Evolutionary conservation across 1,140 invertebrate species (phyloP), one percentile per base, ranked within the genome.

Genomic region (Temnothorax nylanderi): DNA sequence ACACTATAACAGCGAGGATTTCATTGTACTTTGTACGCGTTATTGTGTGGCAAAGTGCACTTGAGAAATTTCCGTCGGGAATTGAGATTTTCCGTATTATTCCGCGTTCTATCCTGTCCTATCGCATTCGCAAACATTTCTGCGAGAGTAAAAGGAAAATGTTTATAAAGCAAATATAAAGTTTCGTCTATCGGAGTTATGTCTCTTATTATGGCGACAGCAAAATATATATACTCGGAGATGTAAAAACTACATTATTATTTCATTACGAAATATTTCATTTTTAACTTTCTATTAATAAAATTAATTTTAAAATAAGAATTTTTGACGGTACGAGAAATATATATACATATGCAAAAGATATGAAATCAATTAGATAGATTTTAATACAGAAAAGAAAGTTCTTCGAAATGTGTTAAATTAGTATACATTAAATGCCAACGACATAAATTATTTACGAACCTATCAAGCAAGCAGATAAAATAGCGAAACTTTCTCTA

Each of bases 81-180:
- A 60, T 69, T 85, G 85, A 71, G 85, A 85, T 85, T 82, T 86
- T 71, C 85, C 72, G 51, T 82, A 71, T 71, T 82, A 64, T 67
- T 82, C 34, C 54, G 51, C 44, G 18, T 41, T 62, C 56, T 49
- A 13, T 58, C 54, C 80, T 37, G 58, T 75, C n/a, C 69, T 37
- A 58, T 81, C 56, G 51, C 41, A 64, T 75, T 47, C 69, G 56
- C 41, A 60, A 75, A 84, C 44, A 62, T 62, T 75, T 47, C 32
- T 2, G 13, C 80, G 41, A 60, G 67, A 60, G 37, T 18, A 49
- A 60, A 64, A 84, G 80, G 26, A 75, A 84, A 74, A 75, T 74
- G 56, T 84, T 84, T 84, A 84, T 75, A 74, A 75, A 60, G 54
- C 58, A 60, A 75, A 84, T 84, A 47, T 84, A 54, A 84, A 75